These are phyloP conservation scores for Fistularia commersonii DNA, from an alignment of 2,797 vertebrate genomes.

Conservation along the genomic window DNA sequence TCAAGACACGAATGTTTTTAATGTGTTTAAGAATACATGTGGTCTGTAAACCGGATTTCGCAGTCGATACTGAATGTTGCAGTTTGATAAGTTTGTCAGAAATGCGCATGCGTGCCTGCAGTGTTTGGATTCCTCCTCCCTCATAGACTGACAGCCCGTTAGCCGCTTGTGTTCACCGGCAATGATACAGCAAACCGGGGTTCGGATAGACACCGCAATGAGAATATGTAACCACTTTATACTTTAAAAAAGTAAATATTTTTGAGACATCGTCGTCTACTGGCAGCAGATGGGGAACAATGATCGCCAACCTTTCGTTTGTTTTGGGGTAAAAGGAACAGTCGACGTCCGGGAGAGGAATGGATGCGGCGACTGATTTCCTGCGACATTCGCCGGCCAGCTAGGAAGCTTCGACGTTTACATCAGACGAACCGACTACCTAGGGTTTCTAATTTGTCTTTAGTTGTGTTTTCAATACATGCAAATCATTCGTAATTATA, in stretches of 20 bases:
- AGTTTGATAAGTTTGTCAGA: neutral
- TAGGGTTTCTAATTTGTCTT: neutral
- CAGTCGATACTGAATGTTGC: constrained; percentile 2
- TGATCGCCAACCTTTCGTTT: neutral
- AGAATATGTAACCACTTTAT: constrained; percentile 42
- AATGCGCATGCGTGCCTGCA: constrained; percentile 32
- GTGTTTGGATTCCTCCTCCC: constrained; percentile 56
- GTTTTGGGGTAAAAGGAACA: constrained; percentile 14
- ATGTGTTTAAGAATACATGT: neutral
- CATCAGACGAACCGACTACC: constrained; percentile 2
- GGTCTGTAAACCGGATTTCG: neutral
- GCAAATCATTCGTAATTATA: neutral
- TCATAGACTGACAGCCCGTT: constrained; percentile 54
- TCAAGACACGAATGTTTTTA: neutral
- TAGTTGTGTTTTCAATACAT: neutral
- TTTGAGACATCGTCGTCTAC: constrained; percentile 1
- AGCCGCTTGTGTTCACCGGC: constrained; percentile 58
- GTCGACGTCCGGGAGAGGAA: constrained; percentile 46
- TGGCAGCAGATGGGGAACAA: constrained; percentile 7
- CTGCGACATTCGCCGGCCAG: constrained; percentile 62
- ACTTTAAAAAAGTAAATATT: constrained; percentile 29
- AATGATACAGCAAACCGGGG: constrained; percentile 77
- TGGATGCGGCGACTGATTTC: constrained; percentile 62
- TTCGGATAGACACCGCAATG: constrained; percentile 18
- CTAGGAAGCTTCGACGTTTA: constrained; percentile 29